A percentile compares a stretch with the other conserved stretches of the same genome.
phyloP scores from a whole-genome alignment of 2,113 vertebrate species.

The Stigmatopora nigra region DNA sequence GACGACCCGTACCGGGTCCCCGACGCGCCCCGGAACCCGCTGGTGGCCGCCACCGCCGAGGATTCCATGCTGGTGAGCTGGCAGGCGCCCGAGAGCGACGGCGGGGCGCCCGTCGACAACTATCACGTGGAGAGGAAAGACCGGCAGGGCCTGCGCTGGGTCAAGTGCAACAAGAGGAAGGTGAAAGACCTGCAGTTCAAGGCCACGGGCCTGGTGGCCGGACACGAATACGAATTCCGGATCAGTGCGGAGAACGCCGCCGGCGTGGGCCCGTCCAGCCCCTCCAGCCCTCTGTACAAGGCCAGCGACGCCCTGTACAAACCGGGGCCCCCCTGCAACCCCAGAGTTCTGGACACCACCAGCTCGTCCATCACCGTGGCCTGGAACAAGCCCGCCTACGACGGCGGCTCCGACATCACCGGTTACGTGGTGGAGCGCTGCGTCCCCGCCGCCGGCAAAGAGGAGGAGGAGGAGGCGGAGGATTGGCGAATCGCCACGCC shows the following conservation, averaged over 20 bases:
- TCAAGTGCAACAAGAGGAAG: slow-evolving; percentile 90
- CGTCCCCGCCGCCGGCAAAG: slow-evolving; percentile 62
- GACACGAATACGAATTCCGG: slow-evolving; percentile 94
- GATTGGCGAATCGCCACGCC: slow-evolving; percentile 94
- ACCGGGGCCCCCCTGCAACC: slow-evolving; percentile 89
- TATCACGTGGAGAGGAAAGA: slow-evolving; percentile 92
- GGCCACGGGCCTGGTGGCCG: slow-evolving; percentile 80
- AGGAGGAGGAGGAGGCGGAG: slow-evolving; percentile 88
- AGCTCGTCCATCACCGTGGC: slow-evolving; percentile 94
- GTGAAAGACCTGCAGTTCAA: slow-evolving; percentile 91
- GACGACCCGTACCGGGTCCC: slow-evolving; percentile 87
- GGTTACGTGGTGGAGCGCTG: slow-evolving; percentile 93
- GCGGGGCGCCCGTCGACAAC: slow-evolving; percentile 87
- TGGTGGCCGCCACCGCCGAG: slow-evolving; percentile 88
- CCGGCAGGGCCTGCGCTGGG: slow-evolving; percentile 84
- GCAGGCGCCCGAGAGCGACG: slow-evolving; percentile 86
- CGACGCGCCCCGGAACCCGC: slow-evolving; percentile 85
- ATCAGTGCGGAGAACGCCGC: slow-evolving; percentile 91
- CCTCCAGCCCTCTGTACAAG: slow-evolving; percentile 83
- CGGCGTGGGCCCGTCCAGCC: slow-evolving; percentile 84
- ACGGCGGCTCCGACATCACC: slow-evolving; percentile 92
- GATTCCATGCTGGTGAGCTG: slow-evolving; percentile 95
- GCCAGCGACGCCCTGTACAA: slow-evolving; percentile 84
- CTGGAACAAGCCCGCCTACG: slow-evolving; percentile 96
- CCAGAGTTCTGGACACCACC: slow-evolving; percentile 88